Conservation (phyloP, 2,888 invertebrate genomes). For the Formica aserva region DNA sequence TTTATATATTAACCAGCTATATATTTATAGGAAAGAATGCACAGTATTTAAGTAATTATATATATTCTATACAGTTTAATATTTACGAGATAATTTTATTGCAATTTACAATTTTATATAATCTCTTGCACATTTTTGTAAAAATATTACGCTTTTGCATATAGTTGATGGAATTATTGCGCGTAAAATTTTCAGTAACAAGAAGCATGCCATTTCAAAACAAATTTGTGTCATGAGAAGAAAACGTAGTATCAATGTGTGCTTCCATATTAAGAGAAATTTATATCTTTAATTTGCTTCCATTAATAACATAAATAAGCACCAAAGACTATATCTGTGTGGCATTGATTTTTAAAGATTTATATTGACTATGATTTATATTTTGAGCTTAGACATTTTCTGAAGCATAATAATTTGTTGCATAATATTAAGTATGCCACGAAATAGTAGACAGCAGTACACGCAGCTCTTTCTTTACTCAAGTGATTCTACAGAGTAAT, state of each 20-base stretch:
- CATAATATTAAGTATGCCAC: background rate
- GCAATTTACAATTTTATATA: constrained; percentile 4
- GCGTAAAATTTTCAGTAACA: background rate
- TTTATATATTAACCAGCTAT: constrained; percentile 10
- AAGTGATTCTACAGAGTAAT: background rate
- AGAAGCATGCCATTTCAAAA: background rate
- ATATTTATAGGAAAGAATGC: constrained; percentile 53
- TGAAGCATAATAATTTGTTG: background rate
- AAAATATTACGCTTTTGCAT: constrained; percentile 23
- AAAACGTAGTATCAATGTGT: background rate
- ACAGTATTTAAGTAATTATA: constrained; percentile 23
- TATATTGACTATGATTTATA: background rate
- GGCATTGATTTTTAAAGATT: constrained; percentile 13
- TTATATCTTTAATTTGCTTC: background rate
- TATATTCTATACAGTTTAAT: background rate
- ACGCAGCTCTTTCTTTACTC: background rate
- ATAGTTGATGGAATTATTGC: background rate
- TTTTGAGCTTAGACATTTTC: background rate
- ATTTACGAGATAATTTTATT: background rate
- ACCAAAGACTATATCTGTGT: background rate
- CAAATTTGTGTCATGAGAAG: background rate
- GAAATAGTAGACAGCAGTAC: background rate
- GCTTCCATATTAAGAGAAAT: constrained; percentile 28
- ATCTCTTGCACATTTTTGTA: constrained; percentile 7
- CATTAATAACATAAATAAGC: background rate